Evolutionary conservation across 2,888 invertebrate genomes (phyloP), one percentile per base, ranked within the genome.

Genomic region (Abscondita cerata): DNA sequence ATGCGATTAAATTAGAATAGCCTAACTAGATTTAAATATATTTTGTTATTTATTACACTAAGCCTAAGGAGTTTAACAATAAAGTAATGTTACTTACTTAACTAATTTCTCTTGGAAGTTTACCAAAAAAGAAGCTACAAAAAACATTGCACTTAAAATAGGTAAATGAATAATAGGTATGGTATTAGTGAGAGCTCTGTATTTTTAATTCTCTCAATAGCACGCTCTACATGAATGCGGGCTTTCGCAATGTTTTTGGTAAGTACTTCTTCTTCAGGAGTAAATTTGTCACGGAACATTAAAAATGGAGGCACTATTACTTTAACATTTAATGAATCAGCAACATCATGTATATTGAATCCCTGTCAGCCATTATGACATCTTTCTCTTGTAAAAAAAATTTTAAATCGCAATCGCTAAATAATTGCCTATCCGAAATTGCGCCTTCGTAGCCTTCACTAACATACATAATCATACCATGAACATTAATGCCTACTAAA

Each of bases 381-480:
- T 31, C 9, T 6, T 31, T 31, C 9, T 31, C 31, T 9, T n/a
- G n/a, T n/a, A n/a, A n/a, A 31, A 31, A 31, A 31, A 31, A 31
- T 31, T 31, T 6, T 31, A 9, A 31, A 31, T 31, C 31, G 9
- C 31, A 6, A 31, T 31, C 31, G 5, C 31, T 31, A 31, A 9
- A 31, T 31, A 31, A 31, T 9, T 31, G 31, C 9, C 31, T 4
- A 31, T 31, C n/a, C n/a, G n/a, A n/a, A 31, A 31, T 31, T 31
- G 31, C 31, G 31, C 31, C 52, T 19, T 52, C 52, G 19, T 12
- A 40, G 2, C 40, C 52, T 6, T 52, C 52, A 36, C 36, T 52
- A 16, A 20, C 13, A 40, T 52, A 52, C 1, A 6, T 20, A 19
- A 52, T 51, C 4, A 33, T 19, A 18, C 51, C 36, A 15, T 9